A percentile compares a stretch with the other conserved stretches of the same genome.
Conservation (phyloP, 2,888 invertebrate species). For the Cosmopolites sordidus region DNA sequence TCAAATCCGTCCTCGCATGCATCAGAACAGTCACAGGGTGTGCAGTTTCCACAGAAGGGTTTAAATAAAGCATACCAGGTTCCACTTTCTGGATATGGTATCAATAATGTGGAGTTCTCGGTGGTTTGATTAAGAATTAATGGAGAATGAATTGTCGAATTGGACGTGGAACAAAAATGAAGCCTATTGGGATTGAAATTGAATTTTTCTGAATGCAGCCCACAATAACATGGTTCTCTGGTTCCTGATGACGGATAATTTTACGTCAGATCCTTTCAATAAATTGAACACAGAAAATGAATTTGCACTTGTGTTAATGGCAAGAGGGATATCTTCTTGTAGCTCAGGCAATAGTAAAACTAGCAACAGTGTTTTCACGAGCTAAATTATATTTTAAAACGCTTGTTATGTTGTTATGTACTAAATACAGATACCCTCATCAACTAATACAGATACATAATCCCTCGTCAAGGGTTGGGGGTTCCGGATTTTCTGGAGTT, state of each 20-base stretch:
- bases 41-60: too few species aligned
- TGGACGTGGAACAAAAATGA: slow-evolving; percentile 59
- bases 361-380: slow-evolving; percentile 65
- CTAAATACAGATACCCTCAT: too few species aligned
- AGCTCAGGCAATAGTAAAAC: slow-evolving; percentile 61
- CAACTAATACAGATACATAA: neutral
- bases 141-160: too few species aligned
- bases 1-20: slow-evolving; percentile 37
- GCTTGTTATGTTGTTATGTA: slow-evolving; percentile 26
- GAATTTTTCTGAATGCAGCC: slow-evolving; percentile 58
- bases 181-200: slow-evolving; percentile 59
- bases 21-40: too few species aligned
- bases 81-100: slow-evolving; percentile 82
- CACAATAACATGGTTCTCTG: too few species aligned
- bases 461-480: slow-evolving; percentile 5
- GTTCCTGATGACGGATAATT: slow-evolving; percentile 32
- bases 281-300: slow-evolving; percentile 65
- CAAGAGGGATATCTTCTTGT: slow-evolving; percentile 61
- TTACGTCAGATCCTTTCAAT: slow-evolving; percentile 60
- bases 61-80: too few species aligned
- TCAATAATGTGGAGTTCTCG: slow-evolving; percentile 59
- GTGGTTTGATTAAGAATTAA: too few species aligned
- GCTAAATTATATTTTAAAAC: slow-evolving; percentile 42
- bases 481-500: too few species aligned
- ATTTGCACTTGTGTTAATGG: too few species aligned